Conservation (phyloP, 2,113 vertebrate species). For the Rafetus swinhoei region DNA sequence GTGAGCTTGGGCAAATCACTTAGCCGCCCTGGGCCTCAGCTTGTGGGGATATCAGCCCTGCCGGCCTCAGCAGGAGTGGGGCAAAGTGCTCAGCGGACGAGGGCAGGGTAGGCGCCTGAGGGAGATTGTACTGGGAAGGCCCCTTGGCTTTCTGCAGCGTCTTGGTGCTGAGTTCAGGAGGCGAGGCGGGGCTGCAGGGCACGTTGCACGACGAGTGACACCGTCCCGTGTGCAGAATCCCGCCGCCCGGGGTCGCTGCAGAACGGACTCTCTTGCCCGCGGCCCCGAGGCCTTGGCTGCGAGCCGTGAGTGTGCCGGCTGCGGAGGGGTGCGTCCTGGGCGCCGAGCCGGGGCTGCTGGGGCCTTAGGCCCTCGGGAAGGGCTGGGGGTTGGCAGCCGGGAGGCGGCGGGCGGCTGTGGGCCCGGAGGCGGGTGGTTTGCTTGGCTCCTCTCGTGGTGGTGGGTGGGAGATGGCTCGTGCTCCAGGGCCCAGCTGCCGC, state of each 20-base stretch:
- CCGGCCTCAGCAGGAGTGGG: not conserved
- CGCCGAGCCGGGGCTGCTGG: too few species aligned
- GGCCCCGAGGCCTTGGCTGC: too few species aligned
- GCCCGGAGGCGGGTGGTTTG: not conserved
- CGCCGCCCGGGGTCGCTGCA: not conserved
- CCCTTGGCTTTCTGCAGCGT: not conserved
- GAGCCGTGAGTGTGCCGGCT: too few species aligned
- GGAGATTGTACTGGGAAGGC: not conserved
- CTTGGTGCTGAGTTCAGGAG: not conserved
- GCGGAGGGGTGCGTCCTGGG: too few species aligned
- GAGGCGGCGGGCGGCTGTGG: not conserved
- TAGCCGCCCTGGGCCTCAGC: not conserved
- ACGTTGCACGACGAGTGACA: not conserved
- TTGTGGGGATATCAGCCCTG: not conserved
- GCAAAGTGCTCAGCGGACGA: accelerated
- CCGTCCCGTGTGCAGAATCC: not conserved
- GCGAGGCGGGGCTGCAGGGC: not conserved
- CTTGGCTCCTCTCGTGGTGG: not conserved
- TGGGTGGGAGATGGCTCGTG: not conserved
- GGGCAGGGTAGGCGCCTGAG: not conserved
- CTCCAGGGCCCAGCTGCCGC: not conserved
- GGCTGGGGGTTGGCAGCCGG: not conserved
- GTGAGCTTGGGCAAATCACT: not conserved
- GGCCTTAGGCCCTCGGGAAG: not conserved
- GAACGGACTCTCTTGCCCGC: too few species aligned